Evolutionary conservation across 2,888 invertebrate genomes (phyloP), one percentile per base, ranked within the genome.

Genomic region (Neoitamus cyanurus): DNA sequence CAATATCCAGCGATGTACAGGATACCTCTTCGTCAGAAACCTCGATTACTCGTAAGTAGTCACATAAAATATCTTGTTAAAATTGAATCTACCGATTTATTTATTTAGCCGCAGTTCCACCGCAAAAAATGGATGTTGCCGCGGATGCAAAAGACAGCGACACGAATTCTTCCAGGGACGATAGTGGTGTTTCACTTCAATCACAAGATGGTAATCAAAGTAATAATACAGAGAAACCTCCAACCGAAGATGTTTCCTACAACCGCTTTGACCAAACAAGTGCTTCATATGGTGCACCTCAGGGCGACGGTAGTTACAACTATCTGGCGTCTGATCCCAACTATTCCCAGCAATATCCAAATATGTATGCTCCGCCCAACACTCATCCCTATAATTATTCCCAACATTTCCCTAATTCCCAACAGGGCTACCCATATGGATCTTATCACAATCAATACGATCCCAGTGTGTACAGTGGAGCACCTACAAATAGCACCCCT

Each of bases 371-470:
- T 13, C 34, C 86, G 15, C 69, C 83, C 9, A 82, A 80, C 15
- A 42, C 86, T 9, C 77, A 84, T 36, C 83, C 84, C 0, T 86
- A 85, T 46, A 48, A 58, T 5, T 84, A 84, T 58, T 77, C 85
- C 7, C 84, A 84, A 42, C 58, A 83, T 20, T 70, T 20, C 9
- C 73, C 86, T 4, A 58, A 77, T 28, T 46, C 77, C 42, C 77
- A 77, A n/a, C 77, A 77, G 15, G 13, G 42, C 82, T 90, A 90
- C 85, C 87, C 88, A 13, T 90, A 90, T 69, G 88, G 88, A 70
- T 88, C 89, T 69, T 89, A 90, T 75, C 89, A 89, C 83, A 83
- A 88, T 9, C 89, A 88, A n/a, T 90, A 89, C 86, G 89, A 89
- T 88, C 87, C 89, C 83, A 89, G 88, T 77, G 87, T 89, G 42